Evolutionary conservation across 1,140 invertebrate species (phyloP).

Genomic region (Drosophila lacteicornis): DNA sequence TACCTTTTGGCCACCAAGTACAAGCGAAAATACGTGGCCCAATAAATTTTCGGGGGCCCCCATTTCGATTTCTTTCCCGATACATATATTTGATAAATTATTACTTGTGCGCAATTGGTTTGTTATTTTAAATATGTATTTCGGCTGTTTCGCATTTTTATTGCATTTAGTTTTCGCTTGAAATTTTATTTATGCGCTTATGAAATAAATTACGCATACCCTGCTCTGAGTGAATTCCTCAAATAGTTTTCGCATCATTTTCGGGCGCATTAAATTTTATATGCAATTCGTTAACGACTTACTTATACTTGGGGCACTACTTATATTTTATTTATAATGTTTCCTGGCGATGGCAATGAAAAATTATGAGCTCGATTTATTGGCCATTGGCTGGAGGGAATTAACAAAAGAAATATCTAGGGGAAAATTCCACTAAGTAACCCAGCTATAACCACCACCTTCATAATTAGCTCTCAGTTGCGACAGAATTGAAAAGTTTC

Average conservation of each 20-base stretch:
- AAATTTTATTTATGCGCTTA: conserved; percentile 77
- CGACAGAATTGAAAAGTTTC: conserved; percentile 62
- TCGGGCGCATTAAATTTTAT: conserved; percentile 80
- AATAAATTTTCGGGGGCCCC: conserved; percentile 62
- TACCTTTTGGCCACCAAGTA: conserved; percentile 67
- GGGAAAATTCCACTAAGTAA: conserved; percentile 15
- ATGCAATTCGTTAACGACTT: conserved; percentile 72
- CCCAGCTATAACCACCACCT: not conserved
- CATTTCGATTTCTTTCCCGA: conserved; percentile 33
- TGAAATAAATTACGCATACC: conserved; percentile 78
- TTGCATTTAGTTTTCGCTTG: conserved; percentile 72
- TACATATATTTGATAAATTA: conserved; percentile 77
- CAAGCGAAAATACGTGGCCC: conserved; percentile 74
- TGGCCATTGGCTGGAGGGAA: conserved; percentile 55
- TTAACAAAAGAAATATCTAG: conserved; percentile 61
- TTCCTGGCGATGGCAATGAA: conserved; percentile 61
- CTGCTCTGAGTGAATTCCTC: conserved; percentile 46
- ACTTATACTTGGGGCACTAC: conserved; percentile 55
- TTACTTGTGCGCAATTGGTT: conserved; percentile 79
- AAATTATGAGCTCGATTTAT: conserved; percentile 78
- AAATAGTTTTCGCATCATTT: conserved; percentile 81
- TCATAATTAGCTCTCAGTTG: conserved; percentile 10
- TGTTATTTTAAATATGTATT: conserved; percentile 62
- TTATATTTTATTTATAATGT: conserved; percentile 80
- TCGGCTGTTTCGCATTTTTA: conserved; percentile 66